Evolutionary conservation across 1,140 invertebrate species (phyloP), one percentile per base, ranked within the genome.

Genomic region (Danaus melanippus): DNA sequence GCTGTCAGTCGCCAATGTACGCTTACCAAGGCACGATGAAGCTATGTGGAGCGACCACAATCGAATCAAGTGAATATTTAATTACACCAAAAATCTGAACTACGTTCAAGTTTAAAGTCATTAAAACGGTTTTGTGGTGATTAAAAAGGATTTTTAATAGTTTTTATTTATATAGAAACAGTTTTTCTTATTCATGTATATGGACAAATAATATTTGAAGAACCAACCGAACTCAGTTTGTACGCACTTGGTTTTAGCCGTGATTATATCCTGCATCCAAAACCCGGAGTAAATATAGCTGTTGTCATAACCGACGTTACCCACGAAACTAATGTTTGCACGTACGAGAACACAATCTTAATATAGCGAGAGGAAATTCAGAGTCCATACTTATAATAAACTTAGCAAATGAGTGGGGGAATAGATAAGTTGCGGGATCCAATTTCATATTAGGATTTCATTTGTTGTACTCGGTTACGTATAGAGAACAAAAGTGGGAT

Each of bases 161-260:
- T 32, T 32, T 32, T 32, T 32, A 2, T 32, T 5, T 32, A 3
- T 32, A 32, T 32, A 32, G 21, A 32, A 32, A 32, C 21, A 32
- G 21, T 32, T 32, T 32, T 32, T 7, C 7, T 15, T 15, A 15
- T 8, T 32, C 21, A 32, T 32, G 6, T 32, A 32, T 32, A 32
- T 32, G 21, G 6, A 32, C 5, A 32, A 32, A 32, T 7, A 32
- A 32, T 3, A 32, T 32, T 32, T 32, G 21, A 32, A 1, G 21
- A 32, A 32, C 21, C 21, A 32, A 32, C 50, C 41, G 17, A 47
- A 56, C 53, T 53, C 46, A 53, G 55, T 62, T 47, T 62, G 65
- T 70, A 67, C 67, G 64, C 56, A 58, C 57, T 47, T 42, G 49
- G 51, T 64, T 62, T 71, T 49, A 62, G 48, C 39, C 42, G 15